These are phyloP conservation scores for Leptopilina myrica DNA, from an alignment of 2,888 invertebrate genomes.

Conservation along the genomic window DNA sequence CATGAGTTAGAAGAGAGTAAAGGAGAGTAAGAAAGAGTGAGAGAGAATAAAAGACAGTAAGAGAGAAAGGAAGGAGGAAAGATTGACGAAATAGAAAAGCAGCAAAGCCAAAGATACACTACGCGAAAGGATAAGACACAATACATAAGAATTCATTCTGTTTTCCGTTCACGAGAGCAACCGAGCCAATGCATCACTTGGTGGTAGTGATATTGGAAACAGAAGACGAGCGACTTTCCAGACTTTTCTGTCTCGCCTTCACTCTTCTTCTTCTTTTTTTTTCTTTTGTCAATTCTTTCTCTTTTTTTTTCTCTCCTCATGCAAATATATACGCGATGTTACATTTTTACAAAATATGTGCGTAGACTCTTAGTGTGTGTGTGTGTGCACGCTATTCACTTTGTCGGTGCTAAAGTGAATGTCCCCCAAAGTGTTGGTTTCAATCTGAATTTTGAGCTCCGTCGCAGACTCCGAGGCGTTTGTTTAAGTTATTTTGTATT, in stretches of 20 bases:
- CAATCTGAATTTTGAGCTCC: conserved; percentile 19
- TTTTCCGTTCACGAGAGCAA: conserved; percentile 57
- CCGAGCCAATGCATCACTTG: conserved; percentile 56
- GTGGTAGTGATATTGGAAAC: conserved; percentile 58
- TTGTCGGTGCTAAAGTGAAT: conserved; percentile 14
- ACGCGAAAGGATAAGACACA: conserved; percentile 34
- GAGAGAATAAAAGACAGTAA: neutral
- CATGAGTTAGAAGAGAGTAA: neutral
- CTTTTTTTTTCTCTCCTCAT: neutral
- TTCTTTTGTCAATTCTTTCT: neutral
- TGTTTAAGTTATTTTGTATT: conserved; percentile 16
- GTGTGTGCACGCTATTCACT: neutral
- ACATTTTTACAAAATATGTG: conserved; percentile 1
- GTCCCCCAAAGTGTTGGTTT: conserved; percentile 13
- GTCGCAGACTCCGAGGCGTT: neutral
- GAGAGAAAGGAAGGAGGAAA: neutral
- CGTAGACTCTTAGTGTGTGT: neutral
- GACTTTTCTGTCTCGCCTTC: conserved; percentile 11
- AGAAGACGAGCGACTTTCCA: conserved; percentile 45
- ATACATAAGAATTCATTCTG: conserved; percentile 63
- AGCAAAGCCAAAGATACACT: conserved; percentile 53
- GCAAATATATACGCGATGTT: neutral
- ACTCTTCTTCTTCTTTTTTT: neutral
- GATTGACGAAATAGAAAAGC: conserved; percentile 18
- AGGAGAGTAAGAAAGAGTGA: neutral